Base-by-base conservation (phyloP, 2,888 invertebrate species). In the Tinea semifulvella region DNA sequence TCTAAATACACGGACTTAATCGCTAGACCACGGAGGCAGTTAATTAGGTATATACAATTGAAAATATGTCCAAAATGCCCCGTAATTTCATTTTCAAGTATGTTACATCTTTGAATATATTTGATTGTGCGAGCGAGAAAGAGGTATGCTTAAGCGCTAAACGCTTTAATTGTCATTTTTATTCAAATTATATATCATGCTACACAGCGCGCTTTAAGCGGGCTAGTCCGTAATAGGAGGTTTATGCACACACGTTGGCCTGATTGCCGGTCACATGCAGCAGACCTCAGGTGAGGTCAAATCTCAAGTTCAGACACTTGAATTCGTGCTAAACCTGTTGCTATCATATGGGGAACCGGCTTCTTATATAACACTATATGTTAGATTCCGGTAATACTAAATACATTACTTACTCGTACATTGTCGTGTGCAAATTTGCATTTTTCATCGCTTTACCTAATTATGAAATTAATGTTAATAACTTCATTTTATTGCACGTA, bases 271-370 rank as follows among this genome's bases (percentile, higher is more conserved):
- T 40, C 40, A 40, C 22, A 40, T 40, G 40, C 40, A 22, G 40
- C 60, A 57, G 60, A 58, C 67, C 66, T 61, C 56, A 52, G 46
- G 52, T 56, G 67, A 74, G 75, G 75, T 74, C 75, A 75, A 67
- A 68, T 58, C 66, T 66, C 74, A 75, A 75, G 75, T 74, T 75
- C 75, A 73, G 58, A 61, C 62, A 61, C 68, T 61, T 60, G 63
- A 63, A 63, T 60, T 57, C 58, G 57, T 58, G 58, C 56, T 57
- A 56, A 68, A 68, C 67, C 65, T 56, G 65, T 64, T 60, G 49
- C 54, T 56, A 57, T 22, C 40, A 40, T 40, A 22, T 40, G 40
- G 40, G 40, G 40, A 40, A 40, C 40, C 40, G 40, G 40, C 20
- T 40, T 40, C 17, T 40, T 40, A 40, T 22, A 13, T 40, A 40